Base-by-base conservation (phyloP, 2,797 vertebrate species). In the Gila robusta region DNA sequence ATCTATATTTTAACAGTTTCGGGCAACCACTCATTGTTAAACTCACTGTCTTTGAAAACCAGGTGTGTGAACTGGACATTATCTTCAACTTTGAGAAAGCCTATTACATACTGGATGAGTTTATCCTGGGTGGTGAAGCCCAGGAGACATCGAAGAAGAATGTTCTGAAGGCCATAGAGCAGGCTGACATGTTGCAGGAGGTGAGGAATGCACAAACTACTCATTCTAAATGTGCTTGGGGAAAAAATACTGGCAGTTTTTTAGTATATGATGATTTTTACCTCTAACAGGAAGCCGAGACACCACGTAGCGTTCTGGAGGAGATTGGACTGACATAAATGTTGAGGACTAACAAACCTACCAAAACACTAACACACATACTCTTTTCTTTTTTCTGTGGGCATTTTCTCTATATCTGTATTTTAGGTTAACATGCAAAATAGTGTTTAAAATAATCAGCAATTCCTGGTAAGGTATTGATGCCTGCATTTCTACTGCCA, bases 321-420 rank as follows among this genome's bases (percentile, higher is more conserved):
- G 98, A 99, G 93, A 99, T 99, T 91, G 98, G 98, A 47, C 96
- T 99, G 96, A 99, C 98, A 98, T 99, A 98, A 95, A 91, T 69
- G 37, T 59, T 14, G 54, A 79, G 7, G 72, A 6, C 32, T 72
- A 52, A 39, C 64, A 66, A 66, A 26, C 26, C 32, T 32, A 17
- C 11, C 71, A 66, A 6, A 73, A 52, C 14, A 66, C 76, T 77
- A 79, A 79, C 52, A 80, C 80, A 28, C 56, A 81, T 44, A 67
- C 12, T 78, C 12, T 52, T 84, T 71, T 76, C 73, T 86, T 74
- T 83, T 83, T 26, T 71, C 64, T 71, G 17, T 80, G 74, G 54
- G 35, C 21, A 74, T 44, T 73, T 52, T 49, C 64, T 76, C 32
- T 12, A 54, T 44, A 66, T 69, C 44, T 59, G 23, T 59, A 32